Conservation (phyloP, 2,797 vertebrate species). For the Eptatretus atami region DNA sequence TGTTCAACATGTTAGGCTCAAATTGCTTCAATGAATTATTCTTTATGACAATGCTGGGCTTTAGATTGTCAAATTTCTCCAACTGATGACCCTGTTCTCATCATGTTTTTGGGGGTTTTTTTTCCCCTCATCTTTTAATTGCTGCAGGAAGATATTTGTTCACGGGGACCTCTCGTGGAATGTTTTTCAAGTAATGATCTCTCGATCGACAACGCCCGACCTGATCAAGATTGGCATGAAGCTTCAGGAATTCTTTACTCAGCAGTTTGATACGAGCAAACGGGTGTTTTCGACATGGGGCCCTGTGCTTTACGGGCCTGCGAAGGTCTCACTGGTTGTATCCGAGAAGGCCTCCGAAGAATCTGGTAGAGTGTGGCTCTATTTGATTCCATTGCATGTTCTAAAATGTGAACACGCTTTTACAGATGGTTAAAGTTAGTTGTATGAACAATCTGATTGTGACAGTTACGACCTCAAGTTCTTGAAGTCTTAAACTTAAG, state of each 20-base stretch:
- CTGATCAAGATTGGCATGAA: constrained; percentile 99
- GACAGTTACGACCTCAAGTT: neutral
- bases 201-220: constrained; percentile 83
- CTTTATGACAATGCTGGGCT: too few species aligned
- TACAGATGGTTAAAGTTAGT: neutral
- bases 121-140: neutral
- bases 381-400: neutral
- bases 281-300: constrained; percentile 86
- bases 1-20: too few species aligned
- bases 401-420: neutral
- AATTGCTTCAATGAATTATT: too few species aligned
- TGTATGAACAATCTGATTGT: neutral
- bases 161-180: constrained; percentile 96
- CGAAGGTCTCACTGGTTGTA: constrained; percentile 41
- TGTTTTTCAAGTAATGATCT: constrained; percentile 99
- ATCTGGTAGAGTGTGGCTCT: constrained; percentile 26
- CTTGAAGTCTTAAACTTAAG: neutral
- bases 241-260: constrained; percentile 95
- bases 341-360: constrained; percentile 43
- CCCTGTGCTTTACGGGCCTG: constrained; percentile 61
- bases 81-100: too few species aligned
- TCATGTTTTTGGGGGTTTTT: too few species aligned
- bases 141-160: constrained; percentile 61
- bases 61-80: too few species aligned
- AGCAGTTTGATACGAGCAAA: constrained; percentile 97